A percentile compares a stretch with the other conserved stretches of the same genome.
phyloP scores from a whole-genome alignment of 2,113 vertebrate genomes.

The Romanogobio albipinnatus region DNA sequence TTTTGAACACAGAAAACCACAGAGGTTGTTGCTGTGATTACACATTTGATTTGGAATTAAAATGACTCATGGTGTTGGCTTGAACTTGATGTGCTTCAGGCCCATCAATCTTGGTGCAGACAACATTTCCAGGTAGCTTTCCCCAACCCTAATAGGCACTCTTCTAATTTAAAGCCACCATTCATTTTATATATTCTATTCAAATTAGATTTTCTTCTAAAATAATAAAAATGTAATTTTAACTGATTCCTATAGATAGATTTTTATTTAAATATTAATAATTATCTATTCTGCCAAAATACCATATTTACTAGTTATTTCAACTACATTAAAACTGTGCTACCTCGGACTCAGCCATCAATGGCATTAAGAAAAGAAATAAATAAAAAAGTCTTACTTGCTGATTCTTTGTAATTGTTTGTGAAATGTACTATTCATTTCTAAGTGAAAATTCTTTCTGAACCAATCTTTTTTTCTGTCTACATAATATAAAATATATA shows the following conservation, averaged over 20 bases:
- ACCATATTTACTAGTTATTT: not conserved
- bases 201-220: not conserved
- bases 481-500: not conserved
- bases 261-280: not conserved
- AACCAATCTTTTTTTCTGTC: too few relatives aligned
- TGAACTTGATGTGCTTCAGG: slow-evolving; percentile 16
- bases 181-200: not conserved
- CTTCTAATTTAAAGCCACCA: slow-evolving; percentile 24
- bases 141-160: not conserved
- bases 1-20: slow-evolving; percentile 13
- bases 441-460: too few relatives aligned
- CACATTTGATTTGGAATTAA: slow-evolving; percentile 35
- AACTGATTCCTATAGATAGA: not conserved
- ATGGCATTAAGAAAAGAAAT: not conserved
- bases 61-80: slow-evolving; percentile 24
- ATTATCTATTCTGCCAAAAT: not conserved
- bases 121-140: slow-evolving; percentile 35
- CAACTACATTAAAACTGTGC: not conserved
- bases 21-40: slow-evolving; percentile 29
- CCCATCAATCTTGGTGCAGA: slow-evolving; percentile 37
- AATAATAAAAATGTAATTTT: not conserved
- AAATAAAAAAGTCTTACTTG: not conserved
- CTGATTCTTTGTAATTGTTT: too few relatives aligned
- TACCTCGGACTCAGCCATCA: not conserved
- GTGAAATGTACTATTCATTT: too few relatives aligned